Percentiles rank a stretch among this genome's conserved stretches.
Evolutionary conservation across 2,888 invertebrate genomes (phyloP).

Genomic region (Megastigmus dorsalis): DNA sequence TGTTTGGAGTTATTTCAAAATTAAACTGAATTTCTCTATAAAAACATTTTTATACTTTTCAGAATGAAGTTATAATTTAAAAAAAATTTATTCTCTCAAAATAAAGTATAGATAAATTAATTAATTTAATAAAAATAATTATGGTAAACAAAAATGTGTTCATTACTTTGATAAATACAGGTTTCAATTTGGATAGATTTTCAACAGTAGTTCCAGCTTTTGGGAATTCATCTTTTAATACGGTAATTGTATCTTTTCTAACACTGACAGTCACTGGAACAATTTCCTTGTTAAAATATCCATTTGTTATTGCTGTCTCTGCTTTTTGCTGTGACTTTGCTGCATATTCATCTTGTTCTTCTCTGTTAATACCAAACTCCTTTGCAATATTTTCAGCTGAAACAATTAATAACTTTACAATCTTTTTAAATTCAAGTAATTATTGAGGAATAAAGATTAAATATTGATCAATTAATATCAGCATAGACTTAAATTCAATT

Average conservation of each 20-base stretch:
- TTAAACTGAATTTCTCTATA: too few species aligned
- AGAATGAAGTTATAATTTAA: too few species aligned
- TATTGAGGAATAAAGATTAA: too few species aligned
- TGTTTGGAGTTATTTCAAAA: neutral
- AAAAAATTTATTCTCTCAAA: neutral
- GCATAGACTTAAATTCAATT: too few species aligned
- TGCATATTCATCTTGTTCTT: constrained; percentile 84
- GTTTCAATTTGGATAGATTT: constrained; percentile 78
- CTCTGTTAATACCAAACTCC: constrained; percentile 79
- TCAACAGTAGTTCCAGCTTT: constrained; percentile 79
- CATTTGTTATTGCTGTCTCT: constrained; percentile 78
- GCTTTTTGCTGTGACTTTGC: constrained; percentile 81
- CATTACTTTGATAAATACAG: constrained; percentile 79
- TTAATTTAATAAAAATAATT: too few species aligned
- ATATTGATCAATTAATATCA: too few species aligned
- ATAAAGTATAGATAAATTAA: constrained; percentile 12
- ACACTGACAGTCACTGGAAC: constrained; percentile 78
- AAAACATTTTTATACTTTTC: too few species aligned
- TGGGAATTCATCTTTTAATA: constrained; percentile 83
- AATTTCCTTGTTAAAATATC: constrained; percentile 83
- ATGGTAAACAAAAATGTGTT: too few species aligned
- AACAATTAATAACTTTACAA: constrained; percentile 26
- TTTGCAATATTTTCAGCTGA: constrained; percentile 86
- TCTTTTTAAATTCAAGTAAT: too few species aligned
- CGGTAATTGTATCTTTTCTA: constrained; percentile 74